A percentile compares a stretch with the other conserved stretches of the same genome.
phyloP scores from a whole-genome alignment of 2,888 invertebrate species.

The Agriotes lineatus region DNA sequence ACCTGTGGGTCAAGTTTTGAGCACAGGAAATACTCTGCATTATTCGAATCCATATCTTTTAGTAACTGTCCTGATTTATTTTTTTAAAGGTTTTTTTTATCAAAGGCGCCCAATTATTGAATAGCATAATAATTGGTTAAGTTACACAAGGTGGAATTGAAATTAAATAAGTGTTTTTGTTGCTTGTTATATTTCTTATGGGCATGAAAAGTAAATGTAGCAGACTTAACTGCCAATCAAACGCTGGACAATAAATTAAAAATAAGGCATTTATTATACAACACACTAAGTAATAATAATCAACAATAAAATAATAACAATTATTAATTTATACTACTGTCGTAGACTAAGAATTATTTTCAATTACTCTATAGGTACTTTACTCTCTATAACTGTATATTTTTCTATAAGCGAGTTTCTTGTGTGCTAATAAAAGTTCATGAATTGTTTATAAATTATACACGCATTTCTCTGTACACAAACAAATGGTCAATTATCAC shows the following conservation, averaged over 20 bases:
- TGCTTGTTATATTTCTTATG: background rate
- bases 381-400: constrained; percentile 31
- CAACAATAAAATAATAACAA: constrained; percentile 67
- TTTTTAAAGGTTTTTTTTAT: too few relatives aligned
- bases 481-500: constrained; percentile 41
- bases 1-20: background rate
- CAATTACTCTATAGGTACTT: constrained; percentile 38
- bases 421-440: constrained; percentile 33
- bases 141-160: too few relatives aligned
- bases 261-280: constrained; percentile 66
- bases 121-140: too few relatives aligned
- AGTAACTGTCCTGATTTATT: too few relatives aligned
- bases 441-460: constrained; percentile 31
- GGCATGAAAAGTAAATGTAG: too few relatives aligned
- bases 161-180: background rate
- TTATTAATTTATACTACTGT: constrained; percentile 60
- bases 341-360: constrained; percentile 28
- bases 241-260: constrained; percentile 53
- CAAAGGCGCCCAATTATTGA: too few relatives aligned
- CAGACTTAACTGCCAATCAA: too few relatives aligned
- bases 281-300: constrained; percentile 65
- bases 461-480: constrained; percentile 38
- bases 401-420: constrained; percentile 35
- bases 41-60: too few relatives aligned
- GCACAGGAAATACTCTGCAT: too few relatives aligned